Evolutionary conservation across 2,888 invertebrate species (phyloP).

Genomic region (Xylocampa areola): DNA sequence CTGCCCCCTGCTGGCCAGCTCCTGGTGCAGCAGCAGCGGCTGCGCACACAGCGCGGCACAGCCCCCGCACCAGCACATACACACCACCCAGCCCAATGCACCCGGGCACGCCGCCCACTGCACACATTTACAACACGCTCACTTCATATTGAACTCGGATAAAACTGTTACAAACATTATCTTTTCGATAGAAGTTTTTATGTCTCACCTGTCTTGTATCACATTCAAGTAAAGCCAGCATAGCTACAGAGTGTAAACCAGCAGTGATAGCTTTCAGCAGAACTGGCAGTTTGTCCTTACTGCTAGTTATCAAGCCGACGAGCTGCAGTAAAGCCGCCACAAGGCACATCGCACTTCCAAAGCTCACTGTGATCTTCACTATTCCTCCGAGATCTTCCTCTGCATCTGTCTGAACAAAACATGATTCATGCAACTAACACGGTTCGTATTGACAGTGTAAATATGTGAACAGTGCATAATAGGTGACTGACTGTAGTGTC

Average conservation of each 20-base stretch:
- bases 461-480: too few relatives aligned
- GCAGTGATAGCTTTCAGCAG: conserved; percentile 80
- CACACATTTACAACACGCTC: neutral
- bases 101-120: conserved; percentile 83
- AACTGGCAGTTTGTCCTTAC: conserved; percentile 72
- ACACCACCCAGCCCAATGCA: conserved; percentile 92
- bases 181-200: neutral
- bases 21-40: conserved; percentile 92
- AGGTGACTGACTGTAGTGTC: too few relatives aligned
- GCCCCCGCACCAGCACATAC: conserved; percentile 91
- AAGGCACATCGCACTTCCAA: conserved; percentile 83
- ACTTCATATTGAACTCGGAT: neutral
- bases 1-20: conserved; percentile 91
- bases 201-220: conserved; percentile 77
- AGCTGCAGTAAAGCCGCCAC: conserved; percentile 80
- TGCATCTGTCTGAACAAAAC: conserved; percentile 74
- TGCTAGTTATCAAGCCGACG: conserved; percentile 71
- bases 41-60: conserved; percentile 93
- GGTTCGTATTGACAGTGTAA: too few relatives aligned
- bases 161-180: too few relatives aligned
- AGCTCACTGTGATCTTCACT: conserved; percentile 80
- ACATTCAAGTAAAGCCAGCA: conserved; percentile 79
- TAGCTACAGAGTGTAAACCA: conserved; percentile 80
- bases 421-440: too few relatives aligned
- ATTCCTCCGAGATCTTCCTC: conserved; percentile 81